A percentile compares a stretch with the other conserved stretches of the same genome.
Conservation (phyloP, 1,140 invertebrate species). For the Dendroctonus ponderosae region DNA sequence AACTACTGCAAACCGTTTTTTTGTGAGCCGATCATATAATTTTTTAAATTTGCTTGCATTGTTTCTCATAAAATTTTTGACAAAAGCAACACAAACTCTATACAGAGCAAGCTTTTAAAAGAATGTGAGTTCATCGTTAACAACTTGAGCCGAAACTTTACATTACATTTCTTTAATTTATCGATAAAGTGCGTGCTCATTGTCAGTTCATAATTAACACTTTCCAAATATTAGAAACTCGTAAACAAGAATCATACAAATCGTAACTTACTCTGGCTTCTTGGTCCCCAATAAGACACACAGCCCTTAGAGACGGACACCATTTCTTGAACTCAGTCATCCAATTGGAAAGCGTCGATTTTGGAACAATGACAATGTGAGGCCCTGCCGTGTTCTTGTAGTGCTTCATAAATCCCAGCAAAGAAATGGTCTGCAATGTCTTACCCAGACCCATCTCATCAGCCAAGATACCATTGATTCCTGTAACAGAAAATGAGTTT, state of each 20-base stretch:
- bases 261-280: conserved; percentile 74
- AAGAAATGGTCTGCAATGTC: conserved; percentile 97
- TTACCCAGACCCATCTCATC: conserved; percentile 99
- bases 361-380: conserved; percentile 99
- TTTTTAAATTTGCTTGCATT: too few relatives aligned
- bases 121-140: too few relatives aligned
- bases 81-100: too few relatives aligned
- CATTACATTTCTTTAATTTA: too few relatives aligned
- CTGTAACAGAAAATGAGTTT: conserved; percentile 6
- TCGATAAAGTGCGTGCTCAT: too few relatives aligned
- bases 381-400: conserved; percentile 91
- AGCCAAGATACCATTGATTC: conserved; percentile 98
- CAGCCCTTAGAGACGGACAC: conserved; percentile 89
- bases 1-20: too few relatives aligned
- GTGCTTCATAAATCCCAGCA: conserved; percentile 99
- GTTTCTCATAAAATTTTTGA: too few relatives aligned
- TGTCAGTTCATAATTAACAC: background rate
- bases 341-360: conserved; percentile 98
- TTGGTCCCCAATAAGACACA: conserved; percentile 95
- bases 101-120: too few relatives aligned
- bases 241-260: background rate
- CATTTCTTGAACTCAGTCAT: conserved; percentile 98
- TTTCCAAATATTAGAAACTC: background rate
- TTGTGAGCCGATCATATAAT: too few relatives aligned
- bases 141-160: too few relatives aligned